Evolutionary conservation across 2,888 invertebrate species (phyloP).

Genomic region (Platycnemis pennipes): DNA sequence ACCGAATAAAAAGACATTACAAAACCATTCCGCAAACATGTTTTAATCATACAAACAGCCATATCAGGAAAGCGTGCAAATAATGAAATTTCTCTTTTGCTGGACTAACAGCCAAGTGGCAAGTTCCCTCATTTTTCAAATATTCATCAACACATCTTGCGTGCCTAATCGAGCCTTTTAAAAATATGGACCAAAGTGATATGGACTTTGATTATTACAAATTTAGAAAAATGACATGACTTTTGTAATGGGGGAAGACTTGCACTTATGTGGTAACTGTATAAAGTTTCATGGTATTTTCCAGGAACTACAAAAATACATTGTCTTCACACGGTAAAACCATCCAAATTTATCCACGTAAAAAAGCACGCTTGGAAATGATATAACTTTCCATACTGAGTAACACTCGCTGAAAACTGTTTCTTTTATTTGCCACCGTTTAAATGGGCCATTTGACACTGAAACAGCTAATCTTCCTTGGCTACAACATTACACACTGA

Average conservation of each 20-base stretch:
- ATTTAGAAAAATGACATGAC: conserved; percentile 43
- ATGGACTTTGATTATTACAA: conserved; percentile 19
- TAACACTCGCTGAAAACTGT: background rate
- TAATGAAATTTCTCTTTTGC: background rate
- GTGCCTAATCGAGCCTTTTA: conserved; percentile 4
- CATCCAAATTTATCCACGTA: conserved; percentile 42
- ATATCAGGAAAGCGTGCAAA: background rate
- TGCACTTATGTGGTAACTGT: conserved; percentile 23
- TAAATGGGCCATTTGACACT: background rate
- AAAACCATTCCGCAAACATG: background rate
- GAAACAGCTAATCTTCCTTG: conserved; percentile 21
- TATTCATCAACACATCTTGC: background rate
- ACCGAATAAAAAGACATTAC: background rate
- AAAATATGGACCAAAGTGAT: conserved; percentile 47
- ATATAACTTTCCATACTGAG: background rate
- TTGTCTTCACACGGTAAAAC: conserved; percentile 10
- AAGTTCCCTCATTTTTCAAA: conserved; percentile 37
- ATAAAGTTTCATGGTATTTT: background rate
- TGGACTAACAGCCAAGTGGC: background rate
- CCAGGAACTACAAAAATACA: conserved; percentile 55
- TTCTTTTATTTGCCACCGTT: background rate
- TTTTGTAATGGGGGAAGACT: conserved; percentile 54
- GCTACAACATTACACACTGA: conserved; percentile 30
- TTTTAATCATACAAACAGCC: background rate
- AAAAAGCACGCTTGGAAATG: conserved; percentile 25